Percentiles rank a stretch among this genome's conserved stretches.
Evolutionary conservation across 2,113 vertebrate species (phyloP).

Genomic region (Silurus glanis): DNA sequence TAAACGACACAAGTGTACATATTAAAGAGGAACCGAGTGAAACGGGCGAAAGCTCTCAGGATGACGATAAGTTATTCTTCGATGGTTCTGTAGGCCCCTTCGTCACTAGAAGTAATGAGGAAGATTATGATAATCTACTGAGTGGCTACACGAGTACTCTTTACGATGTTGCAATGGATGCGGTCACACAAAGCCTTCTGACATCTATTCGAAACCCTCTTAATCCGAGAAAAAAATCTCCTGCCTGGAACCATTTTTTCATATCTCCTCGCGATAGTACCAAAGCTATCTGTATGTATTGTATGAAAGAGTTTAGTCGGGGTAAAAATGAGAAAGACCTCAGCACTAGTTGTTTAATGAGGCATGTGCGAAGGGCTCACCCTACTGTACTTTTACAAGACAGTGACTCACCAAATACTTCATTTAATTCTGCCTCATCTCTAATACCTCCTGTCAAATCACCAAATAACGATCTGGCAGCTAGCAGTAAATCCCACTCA

Average conservation of each 20-base stretch:
- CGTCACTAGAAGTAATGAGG: constrained; percentile 79
- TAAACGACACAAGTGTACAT: constrained; percentile 64
- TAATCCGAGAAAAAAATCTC: constrained; percentile 91
- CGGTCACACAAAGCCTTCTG: constrained; percentile 93
- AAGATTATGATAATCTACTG: constrained; percentile 86
- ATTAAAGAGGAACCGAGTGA: constrained; percentile 76
- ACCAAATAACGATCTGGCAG: constrained; percentile 75
- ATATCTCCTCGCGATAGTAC: constrained; percentile 96
- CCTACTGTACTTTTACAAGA: constrained; percentile 85
- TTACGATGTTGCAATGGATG: constrained; percentile 96
- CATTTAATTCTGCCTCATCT: constrained; percentile 68
- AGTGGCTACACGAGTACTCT: constrained; percentile 91
- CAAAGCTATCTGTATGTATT: constrained; percentile 97
- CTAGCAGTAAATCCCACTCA: constrained; percentile 61
- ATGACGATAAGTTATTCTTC: constrained; percentile 77
- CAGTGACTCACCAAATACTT: constrained; percentile 68
- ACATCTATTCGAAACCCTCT: constrained; percentile 81
- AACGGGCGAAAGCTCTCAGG: constrained; percentile 75
- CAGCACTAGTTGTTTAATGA: constrained; percentile 96
- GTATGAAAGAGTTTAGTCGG: constrained; percentile 97
- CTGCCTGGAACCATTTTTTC: constrained; percentile 98
- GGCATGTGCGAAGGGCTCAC: constrained; percentile 92
- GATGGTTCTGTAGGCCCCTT: constrained; percentile 73
- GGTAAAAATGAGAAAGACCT: constrained; percentile 98
- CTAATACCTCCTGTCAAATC: constrained; percentile 78